Percentiles rank a stretch among this genome's conserved stretches.
These are phyloP conservation scores for Amblyraja radiata DNA, from an alignment of 2,797 vertebrate genomes.

Conservation along the genomic window DNA sequence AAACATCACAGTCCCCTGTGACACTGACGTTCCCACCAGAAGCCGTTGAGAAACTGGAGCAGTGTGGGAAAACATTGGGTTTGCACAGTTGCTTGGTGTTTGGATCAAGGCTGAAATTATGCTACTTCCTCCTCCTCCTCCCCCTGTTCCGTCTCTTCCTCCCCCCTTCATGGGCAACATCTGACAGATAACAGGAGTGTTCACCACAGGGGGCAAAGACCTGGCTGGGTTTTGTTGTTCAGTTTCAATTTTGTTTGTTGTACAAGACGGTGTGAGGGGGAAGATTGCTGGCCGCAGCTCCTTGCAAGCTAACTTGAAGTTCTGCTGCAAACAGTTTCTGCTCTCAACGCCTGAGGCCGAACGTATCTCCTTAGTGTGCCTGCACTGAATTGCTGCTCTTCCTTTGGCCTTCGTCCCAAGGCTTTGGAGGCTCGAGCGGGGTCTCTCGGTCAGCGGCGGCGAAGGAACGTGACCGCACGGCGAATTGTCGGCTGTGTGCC, in stretches of 20 bases:
- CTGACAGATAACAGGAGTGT: constrained; percentile 76
- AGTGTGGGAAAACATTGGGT: constrained; percentile 67
- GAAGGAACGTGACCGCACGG: constrained; percentile 60
- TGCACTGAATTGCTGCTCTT: background rate
- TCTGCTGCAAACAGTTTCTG: background rate
- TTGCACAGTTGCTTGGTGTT: constrained; percentile 55
- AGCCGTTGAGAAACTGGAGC: constrained; percentile 60
- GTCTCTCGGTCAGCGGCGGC: constrained; percentile 41
- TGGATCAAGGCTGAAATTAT: constrained; percentile 78
- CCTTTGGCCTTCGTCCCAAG: background rate
- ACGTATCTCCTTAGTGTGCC: background rate
- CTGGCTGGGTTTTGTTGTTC: constrained; percentile 48
- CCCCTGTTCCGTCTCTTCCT: background rate
- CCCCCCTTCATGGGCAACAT: constrained; percentile 73
- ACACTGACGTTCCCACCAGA: constrained; percentile 69
- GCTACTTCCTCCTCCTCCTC: constrained; percentile 48
- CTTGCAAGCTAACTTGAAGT: constrained; percentile 10
- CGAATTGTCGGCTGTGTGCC: constrained; percentile 70
- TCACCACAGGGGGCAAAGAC: constrained; percentile 57
- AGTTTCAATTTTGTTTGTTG: constrained; percentile 52
- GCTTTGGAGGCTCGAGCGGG: background rate
- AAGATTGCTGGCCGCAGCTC: constrained; percentile 42
- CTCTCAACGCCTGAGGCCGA: background rate
- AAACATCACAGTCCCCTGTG: constrained; percentile 85
- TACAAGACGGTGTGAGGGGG: constrained; percentile 36